Percentiles rank a stretch among this genome's conserved stretches.
Evolutionary conservation across 2,888 invertebrate genomes (phyloP).

Genomic region (Keiferia lycopersicella): DNA sequence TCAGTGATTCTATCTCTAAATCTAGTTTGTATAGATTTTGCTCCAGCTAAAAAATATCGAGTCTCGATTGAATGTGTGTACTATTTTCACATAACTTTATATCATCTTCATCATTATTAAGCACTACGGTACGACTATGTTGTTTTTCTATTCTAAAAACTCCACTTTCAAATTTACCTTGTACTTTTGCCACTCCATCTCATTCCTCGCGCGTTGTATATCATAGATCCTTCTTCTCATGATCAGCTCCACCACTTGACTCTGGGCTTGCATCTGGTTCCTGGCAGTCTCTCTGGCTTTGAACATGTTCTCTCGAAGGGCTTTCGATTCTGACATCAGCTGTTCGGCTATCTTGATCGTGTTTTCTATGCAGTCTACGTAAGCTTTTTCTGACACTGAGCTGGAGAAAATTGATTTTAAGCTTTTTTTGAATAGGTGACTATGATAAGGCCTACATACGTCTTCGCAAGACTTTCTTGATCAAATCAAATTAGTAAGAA

Average conservation of each 20-base stretch:
- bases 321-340: conserved; percentile 88
- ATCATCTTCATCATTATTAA: too few species aligned
- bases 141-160: too few species aligned
- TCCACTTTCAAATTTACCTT: conserved; percentile 51
- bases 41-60: conserved; percentile 78
- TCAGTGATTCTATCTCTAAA: conserved; percentile 88
- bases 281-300: conserved; percentile 88
- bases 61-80: too few species aligned
- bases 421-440: not conserved
- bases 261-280: conserved; percentile 91
- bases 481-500: too few species aligned
- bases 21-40: conserved; percentile 90
- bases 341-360: conserved; percentile 91
- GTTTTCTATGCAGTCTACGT: conserved; percentile 90
- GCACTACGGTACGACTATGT: too few species aligned
- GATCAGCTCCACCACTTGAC: conserved; percentile 91
- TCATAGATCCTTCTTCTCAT: conserved; percentile 93
- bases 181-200: conserved; percentile 92
- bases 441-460: too few species aligned
- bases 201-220: conserved; percentile 91
- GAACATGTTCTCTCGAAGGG: conserved; percentile 89
- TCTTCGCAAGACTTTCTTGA: too few species aligned
- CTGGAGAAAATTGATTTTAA: conserved; percentile 45
- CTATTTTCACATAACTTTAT: too few species aligned
- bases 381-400: conserved; percentile 88